phyloP scores from a whole-genome alignment of 1,140 invertebrate species.

The Whitmania pigra region DNA sequence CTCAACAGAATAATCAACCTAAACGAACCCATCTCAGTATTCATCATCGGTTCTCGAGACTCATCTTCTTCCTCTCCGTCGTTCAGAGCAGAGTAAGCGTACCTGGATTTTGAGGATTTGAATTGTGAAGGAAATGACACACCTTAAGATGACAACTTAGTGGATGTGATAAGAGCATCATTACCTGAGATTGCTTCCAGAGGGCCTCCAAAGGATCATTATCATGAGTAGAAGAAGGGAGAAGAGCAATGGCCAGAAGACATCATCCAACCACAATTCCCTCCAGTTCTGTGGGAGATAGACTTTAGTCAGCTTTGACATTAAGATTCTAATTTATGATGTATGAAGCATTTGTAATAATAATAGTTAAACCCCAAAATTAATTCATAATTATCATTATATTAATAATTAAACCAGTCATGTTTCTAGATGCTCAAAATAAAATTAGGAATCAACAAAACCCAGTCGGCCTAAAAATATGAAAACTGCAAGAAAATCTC shows the following conservation, averaged over 20 bases:
- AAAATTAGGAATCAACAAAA: no score
- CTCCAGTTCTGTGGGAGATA: slow-evolving; percentile 60
- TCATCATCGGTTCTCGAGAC: slow-evolving; percentile 65
- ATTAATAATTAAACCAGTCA: no score
- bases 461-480: no score
- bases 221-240: slow-evolving; percentile 73
- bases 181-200: slow-evolving; percentile 76
- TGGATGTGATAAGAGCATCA: slow-evolving; percentile 1
- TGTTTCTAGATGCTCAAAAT: no score
- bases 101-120: slow-evolving; percentile 43
- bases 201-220: slow-evolving; percentile 84
- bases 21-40: slow-evolving; percentile 60
- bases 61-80: slow-evolving; percentile 64
- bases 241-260: slow-evolving; percentile 85
- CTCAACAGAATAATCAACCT: neutral
- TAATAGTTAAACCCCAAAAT: no score
- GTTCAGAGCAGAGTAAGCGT: slow-evolving; percentile 73
- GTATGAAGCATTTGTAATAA: neutral
- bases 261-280: slow-evolving; percentile 70
- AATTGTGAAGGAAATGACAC: neutral
- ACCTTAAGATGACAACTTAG: neutral
- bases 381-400: no score
- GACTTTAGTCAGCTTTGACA: no score
- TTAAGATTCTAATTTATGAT: slow-evolving; percentile 8
- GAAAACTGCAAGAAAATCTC: no score